A percentile compares a stretch with the other conserved stretches of the same genome.
Evolutionary conservation across 2,888 invertebrate species (phyloP).

Genomic region (Loripinus fragilis): DNA sequence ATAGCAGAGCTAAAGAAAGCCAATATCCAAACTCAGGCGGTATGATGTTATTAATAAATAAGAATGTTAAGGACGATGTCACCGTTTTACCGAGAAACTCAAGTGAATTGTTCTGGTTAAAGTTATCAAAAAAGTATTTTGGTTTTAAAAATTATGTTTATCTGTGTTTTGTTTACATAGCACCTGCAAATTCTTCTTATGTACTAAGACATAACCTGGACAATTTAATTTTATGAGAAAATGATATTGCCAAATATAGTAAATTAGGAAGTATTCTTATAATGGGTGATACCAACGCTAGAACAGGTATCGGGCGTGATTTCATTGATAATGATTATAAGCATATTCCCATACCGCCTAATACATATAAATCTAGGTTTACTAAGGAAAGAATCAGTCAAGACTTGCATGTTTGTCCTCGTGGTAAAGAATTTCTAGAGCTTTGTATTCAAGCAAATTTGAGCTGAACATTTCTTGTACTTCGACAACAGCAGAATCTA

Average conservation of each 20-base stretch:
- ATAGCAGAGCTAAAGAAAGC: background rate
- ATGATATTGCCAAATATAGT: background rate
- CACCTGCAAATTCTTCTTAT: background rate
- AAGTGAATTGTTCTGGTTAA: background rate
- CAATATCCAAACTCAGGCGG: background rate
- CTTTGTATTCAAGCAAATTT: background rate
- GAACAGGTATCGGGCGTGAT: background rate
- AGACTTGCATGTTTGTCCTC: background rate
- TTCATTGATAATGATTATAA: background rate
- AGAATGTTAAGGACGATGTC: background rate
- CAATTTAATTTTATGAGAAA: background rate
- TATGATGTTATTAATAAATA: background rate
- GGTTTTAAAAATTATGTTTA: background rate
- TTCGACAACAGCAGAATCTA: too few relatives aligned
- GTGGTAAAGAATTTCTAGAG: background rate
- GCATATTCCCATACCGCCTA: background rate
- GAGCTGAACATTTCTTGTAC: too few relatives aligned
- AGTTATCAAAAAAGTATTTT: background rate
- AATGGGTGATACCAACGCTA: background rate
- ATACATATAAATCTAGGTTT: background rate
- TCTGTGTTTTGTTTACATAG: background rate
- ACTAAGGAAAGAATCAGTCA: background rate
- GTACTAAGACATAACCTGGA: background rate
- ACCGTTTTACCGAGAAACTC: background rate
- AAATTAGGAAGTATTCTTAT: background rate